Base-by-base conservation (phyloP, 2,113 vertebrate genomes). In the Silurus asotus region DNA sequence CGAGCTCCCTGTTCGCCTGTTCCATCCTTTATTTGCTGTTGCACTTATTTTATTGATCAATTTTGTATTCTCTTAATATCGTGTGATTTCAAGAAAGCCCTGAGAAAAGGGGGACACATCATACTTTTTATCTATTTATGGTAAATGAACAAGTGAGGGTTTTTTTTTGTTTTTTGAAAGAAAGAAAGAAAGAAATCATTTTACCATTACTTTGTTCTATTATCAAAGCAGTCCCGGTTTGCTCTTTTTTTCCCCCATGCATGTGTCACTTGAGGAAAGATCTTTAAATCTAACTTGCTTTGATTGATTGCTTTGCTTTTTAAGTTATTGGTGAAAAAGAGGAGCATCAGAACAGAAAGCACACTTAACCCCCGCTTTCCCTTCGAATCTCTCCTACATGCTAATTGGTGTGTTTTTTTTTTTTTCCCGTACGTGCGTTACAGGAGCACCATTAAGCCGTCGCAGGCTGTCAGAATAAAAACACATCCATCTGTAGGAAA, bases 401-500 rank as follows among this genome's bases (percentile, higher is more conserved):
- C 74, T 86, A 89, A 87, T 86, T 86, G 74, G 76, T 51, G 58
- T 5, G 25, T 19, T 20, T 6, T 45, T n/a, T 55, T 51, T 23
- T 51, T 13, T 55, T 51, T 17, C 23, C 3, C 81, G 78, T 59
- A 84, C 53, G 53, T 67, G 78, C 56, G 20, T 81, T 85, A 82
- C 49, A 67, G 72, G 67, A 86, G 80, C 28, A 74, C 86, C 86
- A 85, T 89, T 89, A 89, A 76, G 74, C 84, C 85, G 86, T 87
- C 80, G 19, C 74, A 59, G 80, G 62, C 69, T 82, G 86, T 89
- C 88, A 86, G 82, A 85, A 81, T 69, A 62, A 83, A 82, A 86
- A 64, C 70, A 77, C 82, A 69, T 86, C 80, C 84, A 61, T 87
- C 75, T 49, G 59, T 86, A 74, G 0, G 83, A 85, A 76, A 85